A percentile compares a stretch with the other conserved stretches of the same genome.
Evolutionary conservation across 2,113 vertebrate species (phyloP).

Genomic region (Axis porcinus): DNA sequence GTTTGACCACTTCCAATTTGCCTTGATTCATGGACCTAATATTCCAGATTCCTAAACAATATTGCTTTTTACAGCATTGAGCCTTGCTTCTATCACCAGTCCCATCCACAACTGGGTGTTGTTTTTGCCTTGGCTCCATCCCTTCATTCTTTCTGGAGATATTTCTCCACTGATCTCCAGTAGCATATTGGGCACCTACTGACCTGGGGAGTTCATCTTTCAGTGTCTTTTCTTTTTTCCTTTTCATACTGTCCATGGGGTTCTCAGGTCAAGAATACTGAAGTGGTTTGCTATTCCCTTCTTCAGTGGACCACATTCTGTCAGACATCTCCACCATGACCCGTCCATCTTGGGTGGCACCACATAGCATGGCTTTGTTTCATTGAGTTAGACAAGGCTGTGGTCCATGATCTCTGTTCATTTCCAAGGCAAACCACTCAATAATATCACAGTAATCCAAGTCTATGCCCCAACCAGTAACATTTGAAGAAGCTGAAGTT

Average conservation of each 20-base stretch:
- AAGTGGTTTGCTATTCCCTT: not conserved
- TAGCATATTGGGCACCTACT: too few relatives aligned
- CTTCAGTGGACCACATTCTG: not conserved
- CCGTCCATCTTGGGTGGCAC: not conserved
- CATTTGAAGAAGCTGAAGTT: not conserved
- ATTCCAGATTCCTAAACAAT: not conserved
- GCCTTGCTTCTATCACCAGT: too few relatives aligned
- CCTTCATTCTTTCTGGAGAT: too few relatives aligned
- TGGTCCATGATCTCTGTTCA: not conserved
- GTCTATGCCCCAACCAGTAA: not conserved
- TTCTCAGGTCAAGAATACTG: not conserved
- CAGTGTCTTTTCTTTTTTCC: too few relatives aligned
- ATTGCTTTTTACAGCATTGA: not conserved
- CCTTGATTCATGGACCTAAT: not conserved
- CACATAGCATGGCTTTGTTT: not conserved
- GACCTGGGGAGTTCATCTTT: too few relatives aligned
- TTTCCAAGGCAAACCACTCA: not conserved
- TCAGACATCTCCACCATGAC: not conserved
- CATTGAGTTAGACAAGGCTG: not conserved
- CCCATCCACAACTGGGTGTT: too few relatives aligned
- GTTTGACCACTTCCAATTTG: not conserved
- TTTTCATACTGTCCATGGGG: not conserved
- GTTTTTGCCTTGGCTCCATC: too few relatives aligned
- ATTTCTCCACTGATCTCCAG: too few relatives aligned
- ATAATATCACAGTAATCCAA: not conserved